These are phyloP conservation scores for Prinia subflava DNA, from an alignment of 2,113 vertebrate genomes.

Conservation along the genomic window DNA sequence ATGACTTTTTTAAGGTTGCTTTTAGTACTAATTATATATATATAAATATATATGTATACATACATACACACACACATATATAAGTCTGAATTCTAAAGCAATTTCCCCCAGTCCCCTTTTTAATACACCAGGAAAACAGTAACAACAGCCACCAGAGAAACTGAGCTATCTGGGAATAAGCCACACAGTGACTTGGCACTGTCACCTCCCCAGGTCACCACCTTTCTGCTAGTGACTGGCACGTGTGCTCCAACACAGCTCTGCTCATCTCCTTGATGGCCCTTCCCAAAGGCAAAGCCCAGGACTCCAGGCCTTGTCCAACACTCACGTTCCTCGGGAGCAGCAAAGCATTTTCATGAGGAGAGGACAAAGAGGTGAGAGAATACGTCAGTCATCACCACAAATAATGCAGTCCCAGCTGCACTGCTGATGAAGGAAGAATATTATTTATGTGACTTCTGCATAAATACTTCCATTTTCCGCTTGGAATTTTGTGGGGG, in stretches of 20 bases:
- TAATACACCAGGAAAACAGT: not conserved
- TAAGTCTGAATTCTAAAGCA: not conserved
- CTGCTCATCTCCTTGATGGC: not conserved
- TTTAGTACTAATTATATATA: not conserved
- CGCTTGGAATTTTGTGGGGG: not conserved
- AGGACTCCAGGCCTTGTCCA: not conserved
- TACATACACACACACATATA: not conserved
- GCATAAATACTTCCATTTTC: not conserved
- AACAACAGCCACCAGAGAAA: not conserved
- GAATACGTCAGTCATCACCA: conserved; percentile 25
- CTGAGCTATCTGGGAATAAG: not conserved
- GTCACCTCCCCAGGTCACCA: not conserved
- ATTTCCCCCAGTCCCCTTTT: not conserved
- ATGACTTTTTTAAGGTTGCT: not conserved
- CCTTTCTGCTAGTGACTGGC: conserved; percentile 25
- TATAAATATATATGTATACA: not conserved
- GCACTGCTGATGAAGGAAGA: not conserved
- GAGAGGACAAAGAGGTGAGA: conserved; percentile 61
- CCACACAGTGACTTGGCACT: not conserved
- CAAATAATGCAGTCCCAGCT: not conserved
- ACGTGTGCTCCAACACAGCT: conserved; percentile 27
- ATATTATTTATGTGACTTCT: not conserved
- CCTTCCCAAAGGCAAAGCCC: conserved; percentile 44
- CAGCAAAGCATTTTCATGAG: conserved; percentile 56
- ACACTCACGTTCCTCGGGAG: not conserved